Evolutionary conservation across 2,113 vertebrate genomes (phyloP).

Genomic region (Myxocyprinus asiaticus): DNA sequence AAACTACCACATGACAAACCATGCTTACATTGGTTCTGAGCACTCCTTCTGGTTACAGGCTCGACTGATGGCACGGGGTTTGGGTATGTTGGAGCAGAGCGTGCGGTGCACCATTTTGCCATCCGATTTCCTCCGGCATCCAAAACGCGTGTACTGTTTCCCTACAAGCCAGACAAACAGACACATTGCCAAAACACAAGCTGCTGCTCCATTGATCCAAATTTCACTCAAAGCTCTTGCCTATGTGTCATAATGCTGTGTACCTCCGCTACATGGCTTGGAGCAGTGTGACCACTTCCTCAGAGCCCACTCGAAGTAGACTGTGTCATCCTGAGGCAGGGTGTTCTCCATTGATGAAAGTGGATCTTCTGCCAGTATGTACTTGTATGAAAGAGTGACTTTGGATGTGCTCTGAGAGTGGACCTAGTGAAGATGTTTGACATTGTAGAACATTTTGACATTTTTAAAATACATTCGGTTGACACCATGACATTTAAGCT

Average conservation of each 20-base stretch:
- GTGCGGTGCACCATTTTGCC: slow-evolving; percentile 91
- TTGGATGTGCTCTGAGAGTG: slow-evolving; percentile 81
- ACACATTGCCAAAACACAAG: neutral
- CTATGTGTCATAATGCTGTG: neutral
- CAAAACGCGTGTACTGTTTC: slow-evolving; percentile 91
- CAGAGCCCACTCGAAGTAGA: slow-evolving; percentile 90
- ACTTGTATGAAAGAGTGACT: slow-evolving; percentile 92
- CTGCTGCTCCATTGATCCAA: neutral
- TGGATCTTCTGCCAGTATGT: slow-evolving; percentile 89
- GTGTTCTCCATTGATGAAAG: slow-evolving; percentile 85
- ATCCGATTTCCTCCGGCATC: slow-evolving; percentile 90
- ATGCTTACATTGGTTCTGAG: slow-evolving; percentile 83
- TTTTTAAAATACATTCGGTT: too few species aligned
- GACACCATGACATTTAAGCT: too few species aligned
- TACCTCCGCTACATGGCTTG: slow-evolving; percentile 95
- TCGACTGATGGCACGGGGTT: slow-evolving; percentile 89
- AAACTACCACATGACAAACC: neutral
- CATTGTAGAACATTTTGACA: too few species aligned
- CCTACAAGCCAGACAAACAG: slow-evolving; percentile 67
- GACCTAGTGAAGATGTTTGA: slow-evolving; percentile 72
- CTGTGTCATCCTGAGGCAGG: slow-evolving; percentile 82
- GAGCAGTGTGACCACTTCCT: slow-evolving; percentile 97
- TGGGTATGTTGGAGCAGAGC: slow-evolving; percentile 82
- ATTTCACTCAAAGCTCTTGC: neutral
- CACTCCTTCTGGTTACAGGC: slow-evolving; percentile 88